Conservation (phyloP, 1,140 invertebrate species). For the Diuraphis noxia region DNA sequence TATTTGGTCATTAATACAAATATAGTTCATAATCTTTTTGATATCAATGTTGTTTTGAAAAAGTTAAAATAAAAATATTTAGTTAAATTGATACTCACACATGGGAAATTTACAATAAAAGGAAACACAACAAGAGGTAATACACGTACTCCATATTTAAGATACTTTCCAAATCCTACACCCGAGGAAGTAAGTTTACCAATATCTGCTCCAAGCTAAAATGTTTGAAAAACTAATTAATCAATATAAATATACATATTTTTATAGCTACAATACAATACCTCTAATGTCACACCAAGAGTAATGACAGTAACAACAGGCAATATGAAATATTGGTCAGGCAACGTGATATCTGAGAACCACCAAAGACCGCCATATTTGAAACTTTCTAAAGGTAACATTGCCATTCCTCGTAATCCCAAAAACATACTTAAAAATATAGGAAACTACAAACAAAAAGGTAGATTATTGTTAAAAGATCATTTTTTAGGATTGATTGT, state of each 20-base stretch:
- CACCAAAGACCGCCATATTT: conserved; percentile 85
- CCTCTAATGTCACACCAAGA: conserved; percentile 78
- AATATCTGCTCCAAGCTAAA: conserved; percentile 76
- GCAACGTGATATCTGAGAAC: conserved; percentile 88
- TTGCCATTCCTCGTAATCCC: conserved; percentile 81
- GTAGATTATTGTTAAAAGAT: conserved; percentile 24
- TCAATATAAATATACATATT: neutral
- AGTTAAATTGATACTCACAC: conserved; percentile 64
- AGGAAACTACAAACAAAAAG: conserved; percentile 70
- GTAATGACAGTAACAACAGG: conserved; percentile 84
- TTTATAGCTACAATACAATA: neutral
- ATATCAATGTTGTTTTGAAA: neutral
- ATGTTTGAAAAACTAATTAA: conserved; percentile 51
- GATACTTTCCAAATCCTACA: conserved; percentile 63
- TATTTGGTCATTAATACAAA: neutral
- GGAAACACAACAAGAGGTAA: conserved; percentile 83
- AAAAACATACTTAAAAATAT: conserved; percentile 91
- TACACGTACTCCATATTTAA: conserved; percentile 75
- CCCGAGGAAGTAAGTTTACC: conserved; percentile 68
- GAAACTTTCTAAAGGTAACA: conserved; percentile 85
- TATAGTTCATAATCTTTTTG: neutral
- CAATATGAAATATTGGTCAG: conserved; percentile 87
- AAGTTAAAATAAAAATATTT: neutral
- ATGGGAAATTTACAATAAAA: conserved; percentile 86
- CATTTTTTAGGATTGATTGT: neutral